Evolutionary conservation across 2,113 vertebrate genomes (phyloP).

Genomic region (Notarius quadriscutis): DNA sequence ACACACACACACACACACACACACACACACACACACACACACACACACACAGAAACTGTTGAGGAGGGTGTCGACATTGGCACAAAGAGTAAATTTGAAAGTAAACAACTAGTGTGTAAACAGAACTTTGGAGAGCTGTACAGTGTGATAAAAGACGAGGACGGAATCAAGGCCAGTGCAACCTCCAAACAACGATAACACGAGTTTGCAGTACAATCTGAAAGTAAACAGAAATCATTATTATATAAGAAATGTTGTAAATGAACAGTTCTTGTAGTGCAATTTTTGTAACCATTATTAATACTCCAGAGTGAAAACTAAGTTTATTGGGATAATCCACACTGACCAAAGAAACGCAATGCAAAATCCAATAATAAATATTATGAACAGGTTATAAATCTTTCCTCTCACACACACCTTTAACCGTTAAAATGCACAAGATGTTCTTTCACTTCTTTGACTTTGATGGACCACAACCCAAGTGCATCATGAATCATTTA

Average conservation of each 20-base stretch:
- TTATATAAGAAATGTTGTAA: background rate
- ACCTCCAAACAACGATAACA: background rate
- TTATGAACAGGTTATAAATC: background rate
- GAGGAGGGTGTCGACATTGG: constrained; percentile 4
- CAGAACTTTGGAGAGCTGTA: background rate
- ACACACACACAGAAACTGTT: background rate
- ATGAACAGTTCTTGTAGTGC: background rate
- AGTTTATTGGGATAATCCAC: background rate
- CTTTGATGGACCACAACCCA: background rate
- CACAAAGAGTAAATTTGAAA: constrained; percentile 11
- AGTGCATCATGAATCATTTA: background rate
- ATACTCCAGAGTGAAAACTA: background rate
- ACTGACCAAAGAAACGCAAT: background rate
- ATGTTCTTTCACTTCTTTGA: background rate
- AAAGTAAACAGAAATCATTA: background rate
- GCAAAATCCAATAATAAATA: background rate
- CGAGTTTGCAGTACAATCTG: background rate
- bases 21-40: background rate
- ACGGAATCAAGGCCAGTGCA: background rate
- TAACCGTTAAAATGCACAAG: background rate
- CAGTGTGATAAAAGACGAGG: background rate
- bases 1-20: background rate
- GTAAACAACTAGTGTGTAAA: constrained; percentile 31
- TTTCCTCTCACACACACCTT: background rate
- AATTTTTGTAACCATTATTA: background rate